Conservation (phyloP, 2,888 invertebrate genomes). For the Tiphia femorata region DNA sequence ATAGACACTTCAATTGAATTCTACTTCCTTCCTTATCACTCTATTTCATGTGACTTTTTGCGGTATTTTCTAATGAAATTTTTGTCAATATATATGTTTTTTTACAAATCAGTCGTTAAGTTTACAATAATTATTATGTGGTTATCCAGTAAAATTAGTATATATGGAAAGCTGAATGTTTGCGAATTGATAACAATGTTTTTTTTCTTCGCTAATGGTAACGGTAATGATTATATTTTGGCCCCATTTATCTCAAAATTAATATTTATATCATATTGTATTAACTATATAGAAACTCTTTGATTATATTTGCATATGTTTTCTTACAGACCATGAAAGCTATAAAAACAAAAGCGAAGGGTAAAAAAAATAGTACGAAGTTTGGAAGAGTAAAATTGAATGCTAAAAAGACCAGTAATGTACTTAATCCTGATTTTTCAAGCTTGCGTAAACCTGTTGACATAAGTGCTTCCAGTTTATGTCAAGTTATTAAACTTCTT, state of each 20-base stretch:
- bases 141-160: no score
- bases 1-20: no score
- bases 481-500: slow-evolving; percentile 79
- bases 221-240: background rate
- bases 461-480: slow-evolving; percentile 78
- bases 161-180: no score
- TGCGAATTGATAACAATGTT: no score
- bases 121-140: no score
- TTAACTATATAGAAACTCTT: background rate
- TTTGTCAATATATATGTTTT: no score
- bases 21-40: no score
- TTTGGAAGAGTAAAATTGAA: slow-evolving; percentile 38
- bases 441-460: slow-evolving; percentile 75
- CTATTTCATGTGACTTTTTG: no score
- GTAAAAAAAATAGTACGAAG: slow-evolving; percentile 43
- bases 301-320: background rate
- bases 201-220: no score
- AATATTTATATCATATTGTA: background rate
- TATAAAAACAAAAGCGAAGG: slow-evolving; percentile 45
- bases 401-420: slow-evolving; percentile 15
- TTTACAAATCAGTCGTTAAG: no score
- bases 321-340: slow-evolving; percentile 36
- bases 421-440: slow-evolving; percentile 56
- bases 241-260: background rate
- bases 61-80: no score